Conservation (phyloP, 1,140 invertebrate genomes). For the Papilio xuthus region DNA sequence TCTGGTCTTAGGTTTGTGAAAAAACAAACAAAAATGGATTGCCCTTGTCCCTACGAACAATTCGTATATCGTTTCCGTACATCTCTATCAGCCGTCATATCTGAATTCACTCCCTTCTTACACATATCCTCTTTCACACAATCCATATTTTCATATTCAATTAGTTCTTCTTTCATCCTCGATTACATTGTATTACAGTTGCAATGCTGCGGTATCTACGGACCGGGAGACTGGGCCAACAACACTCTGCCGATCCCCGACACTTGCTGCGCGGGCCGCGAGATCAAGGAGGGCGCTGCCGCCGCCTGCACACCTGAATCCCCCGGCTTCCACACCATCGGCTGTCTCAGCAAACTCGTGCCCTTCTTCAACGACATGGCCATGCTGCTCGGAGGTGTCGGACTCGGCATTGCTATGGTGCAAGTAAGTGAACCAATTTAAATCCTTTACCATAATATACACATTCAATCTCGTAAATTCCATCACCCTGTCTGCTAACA, state of each 20-base stretch:
- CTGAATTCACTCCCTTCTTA: too few species aligned
- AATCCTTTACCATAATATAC: too few species aligned
- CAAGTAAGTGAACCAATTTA: conserved; percentile 82
- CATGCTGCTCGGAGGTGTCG: conserved; percentile 88
- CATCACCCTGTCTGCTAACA: too few species aligned
- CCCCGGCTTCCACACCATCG: conserved; percentile 69
- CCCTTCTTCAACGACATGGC: conserved; percentile 86
- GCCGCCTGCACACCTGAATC: conserved; percentile 58
- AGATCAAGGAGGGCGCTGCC: conserved; percentile 81
- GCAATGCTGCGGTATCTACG: conserved; percentile 89
- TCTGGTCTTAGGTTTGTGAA: too few species aligned
- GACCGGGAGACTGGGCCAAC: conserved; percentile 85
- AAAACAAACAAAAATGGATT: too few species aligned
- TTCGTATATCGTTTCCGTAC: too few species aligned
- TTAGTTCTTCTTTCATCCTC: too few species aligned
- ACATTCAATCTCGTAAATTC: too few species aligned
- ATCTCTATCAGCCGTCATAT: too few species aligned
- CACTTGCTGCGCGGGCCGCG: conserved; percentile 85
- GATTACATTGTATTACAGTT: conserved; percentile 82
- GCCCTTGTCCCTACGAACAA: too few species aligned
- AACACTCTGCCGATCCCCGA: conserved; percentile 84
- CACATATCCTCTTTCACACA: too few species aligned
- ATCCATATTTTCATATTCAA: too few species aligned
- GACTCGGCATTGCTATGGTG: conserved; percentile 88
- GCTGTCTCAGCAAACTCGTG: conserved; percentile 86